phyloP scores from a whole-genome alignment of 2,797 vertebrate species.

The Artibeus jamaicensis region DNA sequence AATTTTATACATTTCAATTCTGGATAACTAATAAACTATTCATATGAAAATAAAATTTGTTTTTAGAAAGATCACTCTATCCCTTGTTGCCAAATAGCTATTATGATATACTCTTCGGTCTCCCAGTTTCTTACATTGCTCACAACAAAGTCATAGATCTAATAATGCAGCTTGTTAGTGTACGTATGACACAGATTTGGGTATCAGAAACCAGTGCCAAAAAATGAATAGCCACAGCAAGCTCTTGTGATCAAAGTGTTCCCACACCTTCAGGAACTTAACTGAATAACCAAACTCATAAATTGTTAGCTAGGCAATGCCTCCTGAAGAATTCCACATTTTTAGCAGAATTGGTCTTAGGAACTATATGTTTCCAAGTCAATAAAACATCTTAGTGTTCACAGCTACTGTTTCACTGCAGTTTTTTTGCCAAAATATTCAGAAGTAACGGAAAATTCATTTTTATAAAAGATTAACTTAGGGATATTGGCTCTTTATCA shows the following conservation, averaged over 20 bases:
- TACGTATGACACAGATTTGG: neutral
- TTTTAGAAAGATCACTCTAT: conserved; percentile 30
- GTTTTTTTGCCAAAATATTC: conserved; percentile 59
- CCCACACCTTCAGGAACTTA: neutral
- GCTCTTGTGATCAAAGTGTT: neutral
- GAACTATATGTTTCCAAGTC: conserved; percentile 64
- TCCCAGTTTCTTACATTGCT: neutral
- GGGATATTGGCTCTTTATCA: conserved; percentile 63
- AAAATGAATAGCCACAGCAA: neutral
- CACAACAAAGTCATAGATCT: neutral
- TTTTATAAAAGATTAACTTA: conserved; percentile 68
- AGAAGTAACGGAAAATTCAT: conserved; percentile 68
- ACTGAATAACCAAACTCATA: conserved; percentile 6
- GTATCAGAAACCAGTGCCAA: conserved; percentile 3
- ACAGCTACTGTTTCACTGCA: conserved; percentile 35
- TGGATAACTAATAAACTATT: neutral
- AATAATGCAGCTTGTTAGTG: neutral
- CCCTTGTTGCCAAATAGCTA: neutral
- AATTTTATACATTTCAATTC: neutral
- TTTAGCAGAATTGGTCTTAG: conserved; percentile 33
- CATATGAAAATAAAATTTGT: neutral
- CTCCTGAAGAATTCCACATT: conserved; percentile 36
- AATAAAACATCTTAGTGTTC: conserved; percentile 63
- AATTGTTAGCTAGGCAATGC: neutral
- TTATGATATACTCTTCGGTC: neutral